Evolutionary conservation across 2,888 invertebrate genomes (phyloP).

Genomic region (Timema cristinae): DNA sequence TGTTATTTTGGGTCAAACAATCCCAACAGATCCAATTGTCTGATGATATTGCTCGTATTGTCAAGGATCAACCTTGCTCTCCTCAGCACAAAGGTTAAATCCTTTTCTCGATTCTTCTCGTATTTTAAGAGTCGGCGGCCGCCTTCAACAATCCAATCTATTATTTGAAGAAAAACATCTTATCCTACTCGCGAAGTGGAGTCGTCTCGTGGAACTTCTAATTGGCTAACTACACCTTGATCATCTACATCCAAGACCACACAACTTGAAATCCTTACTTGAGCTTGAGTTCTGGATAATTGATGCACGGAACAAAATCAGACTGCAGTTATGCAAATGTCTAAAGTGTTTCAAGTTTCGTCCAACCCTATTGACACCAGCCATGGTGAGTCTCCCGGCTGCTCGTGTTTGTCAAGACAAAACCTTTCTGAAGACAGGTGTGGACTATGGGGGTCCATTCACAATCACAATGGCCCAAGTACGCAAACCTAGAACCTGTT

Average conservation of each 20-base stretch:
- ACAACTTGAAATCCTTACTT: background rate
- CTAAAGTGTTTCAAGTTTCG: too few species aligned
- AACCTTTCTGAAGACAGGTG: too few species aligned
- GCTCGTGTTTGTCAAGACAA: too few species aligned
- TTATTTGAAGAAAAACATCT: conserved; percentile 19
- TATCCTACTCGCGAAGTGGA: background rate
- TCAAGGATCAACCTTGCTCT: too few species aligned
- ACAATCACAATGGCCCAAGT: too few species aligned
- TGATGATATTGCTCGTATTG: too few species aligned
- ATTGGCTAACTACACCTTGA: conserved; percentile 7
- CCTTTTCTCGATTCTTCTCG: conserved; percentile 9
- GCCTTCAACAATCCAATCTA: conserved; percentile 15
- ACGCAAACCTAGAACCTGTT: conserved; percentile 30
- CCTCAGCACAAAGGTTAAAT: background rate
- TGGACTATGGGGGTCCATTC: too few species aligned
- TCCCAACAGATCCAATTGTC: too few species aligned
- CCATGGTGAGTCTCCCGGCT: too few species aligned
- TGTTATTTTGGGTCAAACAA: too few species aligned
- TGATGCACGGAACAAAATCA: conserved; percentile 12
- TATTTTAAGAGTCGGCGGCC: conserved; percentile 11
- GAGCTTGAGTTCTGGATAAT: conserved; percentile 13
- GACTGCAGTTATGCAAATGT: too few species aligned
- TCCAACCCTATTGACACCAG: too few species aligned
- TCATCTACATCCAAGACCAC: conserved; percentile 12
- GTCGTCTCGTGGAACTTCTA: conserved; percentile 18